phyloP scores from a whole-genome alignment of 1,140 invertebrate genomes.

The Penaeus chinensis region DNA sequence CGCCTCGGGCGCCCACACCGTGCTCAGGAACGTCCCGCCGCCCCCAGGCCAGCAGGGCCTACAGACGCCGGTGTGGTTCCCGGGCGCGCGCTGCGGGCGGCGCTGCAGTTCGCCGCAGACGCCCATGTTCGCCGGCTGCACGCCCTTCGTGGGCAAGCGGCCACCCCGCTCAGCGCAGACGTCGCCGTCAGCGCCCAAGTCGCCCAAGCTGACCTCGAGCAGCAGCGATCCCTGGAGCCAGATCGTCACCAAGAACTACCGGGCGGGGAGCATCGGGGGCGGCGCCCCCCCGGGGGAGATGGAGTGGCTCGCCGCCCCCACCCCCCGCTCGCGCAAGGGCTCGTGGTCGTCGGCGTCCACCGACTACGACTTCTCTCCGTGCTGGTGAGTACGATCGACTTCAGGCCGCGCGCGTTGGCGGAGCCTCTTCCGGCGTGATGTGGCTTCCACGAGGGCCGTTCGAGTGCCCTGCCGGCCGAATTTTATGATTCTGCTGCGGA shows the following conservation, averaged over 20 bases:
- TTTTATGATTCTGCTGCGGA: too few relatives aligned
- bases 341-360: conserved; percentile 61
- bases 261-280: conserved; percentile 38
- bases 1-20: conserved; percentile 5
- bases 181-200: conserved; percentile 46
- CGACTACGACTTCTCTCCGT: conserved; percentile 54
- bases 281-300: conserved; percentile 53
- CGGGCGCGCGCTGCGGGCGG: conserved; percentile 24
- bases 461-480: too few relatives aligned
- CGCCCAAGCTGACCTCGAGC: conserved; percentile 42
- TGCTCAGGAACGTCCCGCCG: conserved; percentile 7
- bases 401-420: too few relatives aligned
- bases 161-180: conserved; percentile 49
- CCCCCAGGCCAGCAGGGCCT: background rate
- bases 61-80: background rate
- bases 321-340: conserved; percentile 57
- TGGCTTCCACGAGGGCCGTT: too few relatives aligned
- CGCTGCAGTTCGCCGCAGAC: conserved; percentile 8
- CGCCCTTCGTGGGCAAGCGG: conserved; percentile 9
- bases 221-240: conserved; percentile 55
- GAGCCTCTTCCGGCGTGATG: too few relatives aligned
- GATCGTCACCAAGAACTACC: conserved; percentile 40
- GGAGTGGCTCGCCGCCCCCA: conserved; percentile 57
- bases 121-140: conserved; percentile 38
- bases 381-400: conserved; percentile 54